Evolutionary conservation across 1,140 invertebrate genomes (phyloP).

Genomic region (Bicyclus anynana): DNA sequence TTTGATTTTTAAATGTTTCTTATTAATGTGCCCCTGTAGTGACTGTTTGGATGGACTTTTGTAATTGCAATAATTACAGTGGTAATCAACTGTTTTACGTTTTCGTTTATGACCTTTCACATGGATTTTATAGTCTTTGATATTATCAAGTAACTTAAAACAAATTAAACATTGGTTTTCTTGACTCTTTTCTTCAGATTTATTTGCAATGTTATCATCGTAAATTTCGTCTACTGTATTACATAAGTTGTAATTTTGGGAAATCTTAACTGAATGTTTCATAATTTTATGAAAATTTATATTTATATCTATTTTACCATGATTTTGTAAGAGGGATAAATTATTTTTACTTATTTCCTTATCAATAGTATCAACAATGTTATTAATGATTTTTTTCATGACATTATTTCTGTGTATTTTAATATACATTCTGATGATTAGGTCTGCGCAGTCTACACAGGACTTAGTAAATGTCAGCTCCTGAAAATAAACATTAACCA

Average conservation of each 20-base stretch:
- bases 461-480: slow-evolving; percentile 32
- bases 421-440: slow-evolving; percentile 39
- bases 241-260: neutral
- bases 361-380: slow-evolving; percentile 23
- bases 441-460: slow-evolving; percentile 34
- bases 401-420: slow-evolving; percentile 30
- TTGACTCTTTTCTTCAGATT: slow-evolving; percentile 2
- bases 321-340: slow-evolving; percentile 3
- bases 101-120: slow-evolving; percentile 28
- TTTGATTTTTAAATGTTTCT: slow-evolving; percentile 41
- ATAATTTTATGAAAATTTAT: slow-evolving; percentile 16
- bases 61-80: slow-evolving; percentile 43
- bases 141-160: slow-evolving; percentile 31
- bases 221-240: neutral
- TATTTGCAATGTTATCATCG: neutral
- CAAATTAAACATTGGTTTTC: slow-evolving; percentile 39
- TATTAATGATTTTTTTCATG: slow-evolving; percentile 26
- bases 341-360: slow-evolving; percentile 10
- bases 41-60: slow-evolving; percentile 42
- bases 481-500: slow-evolving; percentile 47
- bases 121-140: slow-evolving; percentile 19
- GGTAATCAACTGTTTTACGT: slow-evolving; percentile 26
- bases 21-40: slow-evolving; percentile 51
- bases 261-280: neutral
- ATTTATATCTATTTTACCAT: slow-evolving; percentile 7